Evolutionary conservation across 2,888 invertebrate genomes (phyloP), one percentile per base, ranked within the genome.

Genomic region (Acanthosepion lycidas): DNA sequence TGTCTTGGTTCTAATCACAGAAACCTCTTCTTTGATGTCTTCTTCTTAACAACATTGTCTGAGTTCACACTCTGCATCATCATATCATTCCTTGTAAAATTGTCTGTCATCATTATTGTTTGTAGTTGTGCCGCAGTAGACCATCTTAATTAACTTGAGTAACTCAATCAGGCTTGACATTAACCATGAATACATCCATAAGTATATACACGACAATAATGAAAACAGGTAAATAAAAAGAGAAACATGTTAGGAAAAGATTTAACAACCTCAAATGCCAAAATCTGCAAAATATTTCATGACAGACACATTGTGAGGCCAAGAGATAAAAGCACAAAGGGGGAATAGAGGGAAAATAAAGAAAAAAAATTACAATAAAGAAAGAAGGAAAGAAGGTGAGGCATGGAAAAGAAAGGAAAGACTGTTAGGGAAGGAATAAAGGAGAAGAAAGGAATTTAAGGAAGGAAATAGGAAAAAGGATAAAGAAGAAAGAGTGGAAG

Each of bases 111-210:
- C 78, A 78, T 33, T 33, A 78, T 78, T 78, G 78, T 78, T 78
- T 78, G 78, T 78, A 33, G 78, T 78, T n/a, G 78, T 78, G n/a
- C 78, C 78, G n/a, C 78, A 78, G 5, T 78, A 18, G 78, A n/a
- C 78, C 18, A 78, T 78, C 78, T 78, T 78, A 78, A 78, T 78
- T 78, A 78, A 78, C 78, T n/a, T 12, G n/a, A n/a, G 78, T 78
- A 78, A 78, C 78, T 78, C n/a, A 78, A 78, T 78, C 78, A 78
- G 78, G n/a, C 78, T 78, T 78, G 78, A 33, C 78, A 78, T n/a
- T n/a, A n/a, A n/a, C n/a, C 23, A 78, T 78, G n/a, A n/a, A 78
- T 78, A 78, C n/a, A 33, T n/a, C n/a, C 15, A 78, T n/a, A 78
- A 5, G n/a, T n/a, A 78, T n/a, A 78, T n/a, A 78, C n/a, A 78